Percentiles rank a stretch among this genome's conserved stretches.
Conservation (phyloP, 1,140 invertebrate genomes). For the Eurytemora carolleeae region DNA sequence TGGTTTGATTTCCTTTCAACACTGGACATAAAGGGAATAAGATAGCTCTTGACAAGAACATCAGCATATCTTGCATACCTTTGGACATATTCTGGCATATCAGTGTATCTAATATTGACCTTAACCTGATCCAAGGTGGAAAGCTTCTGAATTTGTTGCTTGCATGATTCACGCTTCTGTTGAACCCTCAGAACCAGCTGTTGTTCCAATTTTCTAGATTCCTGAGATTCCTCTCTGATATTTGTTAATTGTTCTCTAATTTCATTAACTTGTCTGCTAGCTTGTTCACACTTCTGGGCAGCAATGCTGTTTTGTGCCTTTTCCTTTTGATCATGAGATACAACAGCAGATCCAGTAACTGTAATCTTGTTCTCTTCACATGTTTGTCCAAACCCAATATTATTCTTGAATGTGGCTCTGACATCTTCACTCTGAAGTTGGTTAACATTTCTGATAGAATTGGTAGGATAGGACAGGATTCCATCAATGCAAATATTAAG, state of each 20-base stretch:
- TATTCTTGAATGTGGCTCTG: not conserved
- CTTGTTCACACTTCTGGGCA: constrained; percentile 5
- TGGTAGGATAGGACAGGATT: not conserved
- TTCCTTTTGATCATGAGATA: constrained; percentile 8
- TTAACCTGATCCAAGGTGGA: constrained; percentile 10
- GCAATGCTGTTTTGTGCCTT: not conserved
- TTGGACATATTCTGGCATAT: constrained; percentile 2
- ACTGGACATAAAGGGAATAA: not conserved
- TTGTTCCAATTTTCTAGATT: not conserved
- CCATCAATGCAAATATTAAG: constrained; percentile 7
- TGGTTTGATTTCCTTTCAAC: not conserved
- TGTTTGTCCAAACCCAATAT: constrained; percentile 4
- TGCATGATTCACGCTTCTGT: not conserved
- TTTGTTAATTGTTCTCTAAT: not conserved
- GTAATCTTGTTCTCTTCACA: constrained; percentile 6
- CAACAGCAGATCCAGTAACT: not conserved
- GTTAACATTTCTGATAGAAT: not conserved
- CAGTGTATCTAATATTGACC: not conserved
- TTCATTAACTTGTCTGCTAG: not conserved
- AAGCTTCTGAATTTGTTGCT: not conserved
- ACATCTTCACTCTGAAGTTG: not conserved
- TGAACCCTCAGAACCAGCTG: not conserved
- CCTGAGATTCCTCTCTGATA: not conserved
- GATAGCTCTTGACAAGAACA: not conserved
- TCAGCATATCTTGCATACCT: not conserved